Conservation (phyloP, 2,113 vertebrate genomes). For the Anarhynchus alexandrinus region DNA sequence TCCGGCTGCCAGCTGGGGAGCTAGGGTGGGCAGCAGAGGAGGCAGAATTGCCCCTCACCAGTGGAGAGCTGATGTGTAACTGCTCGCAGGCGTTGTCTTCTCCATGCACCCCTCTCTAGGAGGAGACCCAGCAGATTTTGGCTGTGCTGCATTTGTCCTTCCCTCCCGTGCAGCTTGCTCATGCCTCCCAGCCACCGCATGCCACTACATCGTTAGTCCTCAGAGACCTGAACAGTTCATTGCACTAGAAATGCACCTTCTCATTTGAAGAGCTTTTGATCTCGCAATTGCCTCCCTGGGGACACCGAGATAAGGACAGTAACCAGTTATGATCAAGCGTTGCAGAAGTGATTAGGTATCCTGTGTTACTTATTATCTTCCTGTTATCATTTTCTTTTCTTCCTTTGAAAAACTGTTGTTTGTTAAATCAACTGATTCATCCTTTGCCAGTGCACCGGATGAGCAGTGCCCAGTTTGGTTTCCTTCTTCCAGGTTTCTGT, state of each 20-base stretch:
- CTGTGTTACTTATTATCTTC: conserved; percentile 35
- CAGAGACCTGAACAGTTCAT: not conserved
- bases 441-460: not conserved
- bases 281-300: not conserved
- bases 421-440: conserved; percentile 14
- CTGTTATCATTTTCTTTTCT: conserved; percentile 46
- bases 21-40: not conserved
- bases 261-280: conserved; percentile 1
- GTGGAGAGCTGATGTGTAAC: not conserved
- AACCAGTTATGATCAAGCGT: not conserved
- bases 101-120: not conserved
- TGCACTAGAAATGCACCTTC: not conserved
- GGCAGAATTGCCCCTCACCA: not conserved
- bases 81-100: not conserved
- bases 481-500: not conserved
- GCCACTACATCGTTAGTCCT: rapidly evolving
- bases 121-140: not conserved
- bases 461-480: not conserved
- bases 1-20: not conserved
- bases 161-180: not conserved
- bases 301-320: conserved; percentile 10
- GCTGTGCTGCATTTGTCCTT: not conserved
- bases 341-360: conserved; percentile 17
- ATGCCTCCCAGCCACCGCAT: not conserved
- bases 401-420: conserved; percentile 1